phyloP scores from a whole-genome alignment of 2,797 vertebrate species.

The Alauda arvensis region DNA sequence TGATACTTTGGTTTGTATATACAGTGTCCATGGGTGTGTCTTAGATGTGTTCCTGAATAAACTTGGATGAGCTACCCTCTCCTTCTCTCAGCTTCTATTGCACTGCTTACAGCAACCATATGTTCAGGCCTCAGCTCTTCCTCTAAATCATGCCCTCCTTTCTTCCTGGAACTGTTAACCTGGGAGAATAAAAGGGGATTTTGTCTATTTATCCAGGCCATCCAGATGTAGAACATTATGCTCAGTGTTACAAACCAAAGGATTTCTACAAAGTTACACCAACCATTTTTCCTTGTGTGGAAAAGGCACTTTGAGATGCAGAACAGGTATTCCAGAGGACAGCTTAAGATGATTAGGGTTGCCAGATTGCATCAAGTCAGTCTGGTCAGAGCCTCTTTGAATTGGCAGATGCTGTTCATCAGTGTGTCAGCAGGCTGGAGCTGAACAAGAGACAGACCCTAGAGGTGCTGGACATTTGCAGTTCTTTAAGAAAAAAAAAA shows the following conservation, averaged over 20 bases:
- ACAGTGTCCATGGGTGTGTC: neutral
- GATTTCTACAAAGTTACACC: neutral
- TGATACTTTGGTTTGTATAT: neutral
- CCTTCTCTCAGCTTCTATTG: neutral
- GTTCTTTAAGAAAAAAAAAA: neutral
- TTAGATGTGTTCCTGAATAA: neutral
- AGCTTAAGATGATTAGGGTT: neutral
- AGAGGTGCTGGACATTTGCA: neutral
- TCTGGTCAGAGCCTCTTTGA: neutral
- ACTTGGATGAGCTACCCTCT: neutral
- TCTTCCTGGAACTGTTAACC: neutral
- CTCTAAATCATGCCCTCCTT: neutral
- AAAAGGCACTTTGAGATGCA: neutral
- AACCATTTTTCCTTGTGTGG: neutral
- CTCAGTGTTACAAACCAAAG: neutral
- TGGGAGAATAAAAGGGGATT: neutral
- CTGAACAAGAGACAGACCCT: neutral
- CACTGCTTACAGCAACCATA: neutral
- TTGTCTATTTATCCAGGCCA: neutral
- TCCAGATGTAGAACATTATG: neutral
- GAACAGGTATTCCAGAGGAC: neutral
- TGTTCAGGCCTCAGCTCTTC: neutral
- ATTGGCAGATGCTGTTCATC: neutral
- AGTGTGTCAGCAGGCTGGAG: neutral
- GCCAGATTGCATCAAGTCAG: neutral